phyloP scores from a whole-genome alignment of 2,888 invertebrate species.

The Spodoptera picta region DNA sequence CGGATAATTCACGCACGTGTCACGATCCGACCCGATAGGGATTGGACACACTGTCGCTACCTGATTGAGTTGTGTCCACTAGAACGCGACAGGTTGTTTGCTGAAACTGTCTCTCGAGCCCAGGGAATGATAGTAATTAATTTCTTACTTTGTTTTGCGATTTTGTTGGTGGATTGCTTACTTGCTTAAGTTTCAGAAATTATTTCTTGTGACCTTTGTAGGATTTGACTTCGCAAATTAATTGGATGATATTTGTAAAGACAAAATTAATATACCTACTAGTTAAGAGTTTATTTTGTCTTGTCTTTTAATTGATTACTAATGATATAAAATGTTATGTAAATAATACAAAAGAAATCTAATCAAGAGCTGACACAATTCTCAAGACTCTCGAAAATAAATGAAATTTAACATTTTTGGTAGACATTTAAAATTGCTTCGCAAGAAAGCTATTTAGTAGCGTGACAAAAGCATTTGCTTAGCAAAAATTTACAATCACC shows the following conservation, averaged over 20 bases:
- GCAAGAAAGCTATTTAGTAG: conserved; percentile 79
- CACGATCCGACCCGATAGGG: conserved; percentile 62
- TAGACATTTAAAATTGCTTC: conserved; percentile 77
- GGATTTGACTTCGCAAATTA: conserved; percentile 3
- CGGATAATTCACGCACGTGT: conserved; percentile 87
- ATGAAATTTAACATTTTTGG: conserved; percentile 67
- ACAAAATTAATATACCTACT: conserved; percentile 3
- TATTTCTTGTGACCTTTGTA: not conserved
- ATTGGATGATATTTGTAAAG: conserved; percentile 9
- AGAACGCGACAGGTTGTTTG: conserved; percentile 66
- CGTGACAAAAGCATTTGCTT: conserved; percentile 84
- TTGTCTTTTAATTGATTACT: not conserved
- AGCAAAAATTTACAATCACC: conserved; percentile 84
- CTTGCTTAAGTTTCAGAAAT: not conserved
- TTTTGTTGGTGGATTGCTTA: conserved; percentile 15
- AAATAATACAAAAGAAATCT: conserved; percentile 22
- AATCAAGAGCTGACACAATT: conserved; percentile 72
- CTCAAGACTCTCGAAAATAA: conserved; percentile 74
- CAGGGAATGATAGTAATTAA: conserved; percentile 28
- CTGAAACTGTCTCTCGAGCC: conserved; percentile 50
- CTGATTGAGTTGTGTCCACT: conserved; percentile 66
- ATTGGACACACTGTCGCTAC: conserved; percentile 75
- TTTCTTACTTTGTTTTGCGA: conserved; percentile 52
- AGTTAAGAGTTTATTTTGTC: conserved; percentile 3
- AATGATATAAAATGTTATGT: conserved; percentile 14